Conservation (phyloP, 2,888 invertebrate species). For the Lithophane socia region DNA sequence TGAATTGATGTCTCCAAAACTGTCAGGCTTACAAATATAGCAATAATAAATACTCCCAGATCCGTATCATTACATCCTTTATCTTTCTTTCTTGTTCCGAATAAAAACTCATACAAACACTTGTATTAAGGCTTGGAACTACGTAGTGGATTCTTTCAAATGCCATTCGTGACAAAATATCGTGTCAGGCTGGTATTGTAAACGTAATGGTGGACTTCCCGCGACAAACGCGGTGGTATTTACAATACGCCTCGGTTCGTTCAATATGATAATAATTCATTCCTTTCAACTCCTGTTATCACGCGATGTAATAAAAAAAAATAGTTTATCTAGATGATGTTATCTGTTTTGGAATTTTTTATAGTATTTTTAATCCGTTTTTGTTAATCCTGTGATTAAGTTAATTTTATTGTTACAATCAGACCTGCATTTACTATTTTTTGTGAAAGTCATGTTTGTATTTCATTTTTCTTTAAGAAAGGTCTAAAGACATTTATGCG, state of each 20-base stretch:
- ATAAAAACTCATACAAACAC: slow-evolving; percentile 24
- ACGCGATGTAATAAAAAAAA: slow-evolving; percentile 55
- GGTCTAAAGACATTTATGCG: not conserved
- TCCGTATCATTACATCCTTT: slow-evolving; percentile 13
- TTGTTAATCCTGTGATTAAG: slow-evolving; percentile 32
- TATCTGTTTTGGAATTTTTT: slow-evolving; percentile 31
- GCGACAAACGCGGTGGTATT: slow-evolving; percentile 70
- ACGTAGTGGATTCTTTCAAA: slow-evolving; percentile 37
- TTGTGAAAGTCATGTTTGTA: not conserved
- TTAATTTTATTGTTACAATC: slow-evolving; percentile 9
- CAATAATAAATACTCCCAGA: not conserved
- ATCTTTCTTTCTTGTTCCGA: slow-evolving; percentile 21
- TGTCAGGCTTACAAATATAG: not conserved
- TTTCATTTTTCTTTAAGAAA: not conserved
- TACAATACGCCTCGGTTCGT: slow-evolving; percentile 59
- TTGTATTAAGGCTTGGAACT: slow-evolving; percentile 19
- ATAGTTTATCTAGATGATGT: slow-evolving; percentile 28
- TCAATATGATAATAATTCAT: slow-evolving; percentile 61
- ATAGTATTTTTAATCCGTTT: slow-evolving; percentile 31
- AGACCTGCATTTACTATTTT: not conserved
- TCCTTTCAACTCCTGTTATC: slow-evolving; percentile 51
- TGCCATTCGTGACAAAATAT: slow-evolving; percentile 64
- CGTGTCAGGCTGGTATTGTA: slow-evolving; percentile 66
- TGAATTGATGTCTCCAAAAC: slow-evolving; percentile 11
- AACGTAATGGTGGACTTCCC: slow-evolving; percentile 72